phyloP scores from a whole-genome alignment of 2,797 vertebrate species.

The Prionace glauca region DNA sequence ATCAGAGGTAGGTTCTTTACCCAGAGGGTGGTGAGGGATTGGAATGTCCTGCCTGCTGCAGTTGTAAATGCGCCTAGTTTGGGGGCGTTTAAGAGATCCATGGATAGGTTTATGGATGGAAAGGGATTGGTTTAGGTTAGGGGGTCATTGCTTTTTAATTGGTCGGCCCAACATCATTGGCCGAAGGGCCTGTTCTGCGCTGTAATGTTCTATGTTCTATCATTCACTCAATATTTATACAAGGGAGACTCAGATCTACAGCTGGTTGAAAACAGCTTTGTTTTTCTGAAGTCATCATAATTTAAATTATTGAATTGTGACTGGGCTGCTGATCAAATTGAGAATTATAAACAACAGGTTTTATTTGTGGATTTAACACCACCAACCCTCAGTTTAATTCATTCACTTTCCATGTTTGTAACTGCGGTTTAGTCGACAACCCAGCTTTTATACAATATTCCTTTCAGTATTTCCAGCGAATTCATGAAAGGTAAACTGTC shows the following conservation, averaged over 20 bases:
- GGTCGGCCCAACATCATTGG: too few relatives aligned
- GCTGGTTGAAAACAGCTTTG: neutral
- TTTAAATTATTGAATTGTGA: neutral
- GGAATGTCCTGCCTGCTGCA: too few relatives aligned
- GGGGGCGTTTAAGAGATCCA: too few relatives aligned
- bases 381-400: neutral
- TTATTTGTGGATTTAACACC: neutral
- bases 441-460: slow-evolving; percentile 27
- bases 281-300: neutral
- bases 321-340: neutral
- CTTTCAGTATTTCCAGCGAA: neutral
- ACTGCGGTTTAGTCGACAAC: neutral
- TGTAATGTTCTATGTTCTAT: neutral
- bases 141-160: too few relatives aligned
- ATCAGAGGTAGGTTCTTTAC: too few relatives aligned
- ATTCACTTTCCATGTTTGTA: neutral
- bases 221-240: neutral
- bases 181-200: too few relatives aligned
- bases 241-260: neutral
- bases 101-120: too few relatives aligned
- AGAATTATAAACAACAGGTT: neutral
- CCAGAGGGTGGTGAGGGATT: too few relatives aligned
- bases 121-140: too few relatives aligned
- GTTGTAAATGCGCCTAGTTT: too few relatives aligned
- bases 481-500: neutral